A percentile compares a stretch with the other conserved stretches of the same genome.
phyloP scores from a whole-genome alignment of 2,888 invertebrate genomes.

The Hypercompe scribonia region DNA sequence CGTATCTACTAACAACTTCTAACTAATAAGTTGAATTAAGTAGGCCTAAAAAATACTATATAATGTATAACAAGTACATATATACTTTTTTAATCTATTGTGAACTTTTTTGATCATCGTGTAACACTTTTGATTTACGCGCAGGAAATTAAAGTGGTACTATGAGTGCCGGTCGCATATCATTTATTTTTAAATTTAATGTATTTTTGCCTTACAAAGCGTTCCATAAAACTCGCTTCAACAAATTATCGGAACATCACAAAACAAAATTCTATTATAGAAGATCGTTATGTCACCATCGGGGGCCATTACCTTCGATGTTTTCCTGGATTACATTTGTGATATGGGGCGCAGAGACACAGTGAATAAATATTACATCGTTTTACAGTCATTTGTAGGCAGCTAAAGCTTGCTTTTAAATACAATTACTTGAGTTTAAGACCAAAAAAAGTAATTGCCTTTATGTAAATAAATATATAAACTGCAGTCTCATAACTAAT shows the following conservation, averaged over 20 bases:
- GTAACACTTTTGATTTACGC: background rate
- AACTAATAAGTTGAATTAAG: background rate
- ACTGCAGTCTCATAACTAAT: background rate
- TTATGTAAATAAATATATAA: no score
- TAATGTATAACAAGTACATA: background rate
- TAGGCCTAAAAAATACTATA: background rate
- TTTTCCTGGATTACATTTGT: slow-evolving; percentile 55
- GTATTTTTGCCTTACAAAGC: slow-evolving; percentile 6
- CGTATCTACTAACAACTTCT: background rate
- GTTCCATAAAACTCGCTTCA: slow-evolving; percentile 15
- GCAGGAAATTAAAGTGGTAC: slow-evolving; percentile 15
- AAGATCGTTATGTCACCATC: slow-evolving; percentile 49
- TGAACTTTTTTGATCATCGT: background rate
- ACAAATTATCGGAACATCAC: slow-evolving; percentile 44
- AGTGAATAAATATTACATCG: slow-evolving; percentile 34
- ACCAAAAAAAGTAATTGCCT: no score
- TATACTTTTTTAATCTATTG: background rate
- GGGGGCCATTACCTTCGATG: slow-evolving; percentile 54
- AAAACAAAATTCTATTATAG: slow-evolving; percentile 56
- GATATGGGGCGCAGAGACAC: slow-evolving; percentile 42
- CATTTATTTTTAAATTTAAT: slow-evolving; percentile 12
- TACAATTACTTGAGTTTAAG: background rate
- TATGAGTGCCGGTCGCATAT: slow-evolving; percentile 1
- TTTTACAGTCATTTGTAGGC: slow-evolving; percentile 33
- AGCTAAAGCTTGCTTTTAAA: background rate